Base-by-base conservation (phyloP, 2,113 vertebrate genomes). In the Ameiurus melas region DNA sequence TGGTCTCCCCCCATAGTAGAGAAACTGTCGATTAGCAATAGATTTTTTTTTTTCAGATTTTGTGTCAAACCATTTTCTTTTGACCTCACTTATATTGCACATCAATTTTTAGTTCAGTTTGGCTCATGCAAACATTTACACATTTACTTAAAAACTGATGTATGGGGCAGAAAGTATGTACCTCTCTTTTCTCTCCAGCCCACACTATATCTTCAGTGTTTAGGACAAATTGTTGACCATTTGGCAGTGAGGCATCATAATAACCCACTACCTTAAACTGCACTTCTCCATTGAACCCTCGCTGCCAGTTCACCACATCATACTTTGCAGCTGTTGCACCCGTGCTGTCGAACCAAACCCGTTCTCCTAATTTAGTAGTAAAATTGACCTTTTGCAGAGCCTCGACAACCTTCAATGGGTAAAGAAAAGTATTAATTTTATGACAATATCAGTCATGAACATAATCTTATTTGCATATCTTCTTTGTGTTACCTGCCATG, bases 301-400 rank as follows among this genome's bases (percentile, higher is more conserved):
- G 90, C 82, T 95, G 94, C 95, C 95, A 96, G 90, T 96, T 96
- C 81, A 96, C 91, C 83, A 96, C 92, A 53, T 96, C 95, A 85
- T 95, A 96, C 30, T 60, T 91, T 73, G 95, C 94, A 14, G 91
- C 88, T 43, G 94, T 86, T 64, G 94, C 93, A 43, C 95, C 95
- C 0, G 94, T 95, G 51, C 89, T 92, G 78, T 96, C 95, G 85
- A 96, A 96, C 93, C 92, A 94, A 62, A 95, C 92, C 17, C 43
- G 75, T 6, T 96, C 94, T 0, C 91, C 93, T 1, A 91, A 91
- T 16, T 92, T 95, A 2, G 91, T 90, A 0, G 92, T 93, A 27
- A 95, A 94, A 86, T 95, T 93, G 0, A 95, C 94, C 36, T 62
- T 80, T 87, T 94, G 93, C 22, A 89, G 70, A 47, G 58, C 20